These are phyloP conservation scores for Capromys pilorides DNA, from an alignment of 2,797 vertebrate species.

Conservation along the genomic window DNA sequence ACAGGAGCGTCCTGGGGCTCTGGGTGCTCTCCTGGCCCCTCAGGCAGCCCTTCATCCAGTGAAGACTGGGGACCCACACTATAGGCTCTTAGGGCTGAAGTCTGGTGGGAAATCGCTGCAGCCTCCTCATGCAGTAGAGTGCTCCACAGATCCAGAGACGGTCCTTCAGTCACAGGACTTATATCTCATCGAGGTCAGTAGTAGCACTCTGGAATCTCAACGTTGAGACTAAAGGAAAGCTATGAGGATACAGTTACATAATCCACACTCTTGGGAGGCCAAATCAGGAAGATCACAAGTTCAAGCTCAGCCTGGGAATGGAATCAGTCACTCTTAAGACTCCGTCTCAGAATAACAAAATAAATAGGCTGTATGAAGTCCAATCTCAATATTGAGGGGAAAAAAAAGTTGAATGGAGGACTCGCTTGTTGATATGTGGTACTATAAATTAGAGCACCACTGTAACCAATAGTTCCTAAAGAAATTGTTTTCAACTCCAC, in stretches of 20 bases:
- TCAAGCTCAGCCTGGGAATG: background rate
- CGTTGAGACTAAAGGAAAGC: background rate
- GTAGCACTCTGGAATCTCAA: background rate
- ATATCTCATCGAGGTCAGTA: background rate
- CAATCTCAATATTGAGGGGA: background rate
- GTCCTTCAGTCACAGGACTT: background rate
- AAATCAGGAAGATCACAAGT: background rate
- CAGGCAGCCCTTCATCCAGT: background rate
- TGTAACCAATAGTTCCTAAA: background rate
- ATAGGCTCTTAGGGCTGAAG: background rate
- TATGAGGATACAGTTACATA: background rate
- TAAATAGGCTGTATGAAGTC: background rate
- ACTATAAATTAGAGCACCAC: background rate
- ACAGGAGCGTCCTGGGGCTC: background rate
- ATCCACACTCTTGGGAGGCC: background rate
- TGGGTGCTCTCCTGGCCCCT: background rate
- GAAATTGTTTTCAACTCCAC: slow-evolving; percentile 10
- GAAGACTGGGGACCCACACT: background rate
- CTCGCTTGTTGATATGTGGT: background rate
- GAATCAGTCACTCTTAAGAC: background rate
- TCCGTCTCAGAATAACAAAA: background rate
- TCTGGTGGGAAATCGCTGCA: background rate
- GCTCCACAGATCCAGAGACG: background rate
- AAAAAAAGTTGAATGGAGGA: background rate
- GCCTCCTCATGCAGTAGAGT: background rate